phyloP scores from a whole-genome alignment of 2,113 vertebrate genomes.

The Chrysochloris asiatica region DNA sequence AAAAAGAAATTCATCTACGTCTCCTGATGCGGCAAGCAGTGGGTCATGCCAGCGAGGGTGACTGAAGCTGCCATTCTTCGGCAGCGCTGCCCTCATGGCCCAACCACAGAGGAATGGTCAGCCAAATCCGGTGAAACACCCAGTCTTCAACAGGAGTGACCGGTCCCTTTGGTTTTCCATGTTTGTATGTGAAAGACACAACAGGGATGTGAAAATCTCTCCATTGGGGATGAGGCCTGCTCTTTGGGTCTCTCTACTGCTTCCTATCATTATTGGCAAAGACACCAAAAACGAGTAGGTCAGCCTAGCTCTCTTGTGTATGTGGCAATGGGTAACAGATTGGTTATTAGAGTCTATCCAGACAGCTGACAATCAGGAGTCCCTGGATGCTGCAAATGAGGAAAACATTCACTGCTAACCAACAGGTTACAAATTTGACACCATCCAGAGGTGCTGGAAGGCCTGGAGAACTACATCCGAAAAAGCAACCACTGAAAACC shows the following conservation, averaged over 20 bases:
- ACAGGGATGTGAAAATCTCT: too few species aligned
- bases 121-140: not conserved
- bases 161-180: too few species aligned
- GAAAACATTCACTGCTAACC: not conserved
- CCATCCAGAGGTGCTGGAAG: not conserved
- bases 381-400: not conserved
- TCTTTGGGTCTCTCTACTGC: too few species aligned
- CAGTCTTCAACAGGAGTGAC: not conserved
- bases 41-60: not conserved
- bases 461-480: not conserved
- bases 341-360: not conserved
- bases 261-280: not conserved
- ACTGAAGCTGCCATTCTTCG: not conserved
- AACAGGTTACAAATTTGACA: not conserved
- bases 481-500: not conserved
- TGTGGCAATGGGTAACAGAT: not conserved
- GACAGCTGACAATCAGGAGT: not conserved
- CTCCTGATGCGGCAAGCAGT: not conserved
- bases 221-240: too few species aligned
- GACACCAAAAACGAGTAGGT: not conserved
- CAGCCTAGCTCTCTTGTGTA: not conserved
- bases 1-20: not conserved
- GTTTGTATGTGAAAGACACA: too few species aligned
- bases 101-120: not conserved
- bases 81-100: not conserved